phyloP scores from a whole-genome alignment of 2,113 vertebrate genomes.

The Percopsis transmontana region DNA sequence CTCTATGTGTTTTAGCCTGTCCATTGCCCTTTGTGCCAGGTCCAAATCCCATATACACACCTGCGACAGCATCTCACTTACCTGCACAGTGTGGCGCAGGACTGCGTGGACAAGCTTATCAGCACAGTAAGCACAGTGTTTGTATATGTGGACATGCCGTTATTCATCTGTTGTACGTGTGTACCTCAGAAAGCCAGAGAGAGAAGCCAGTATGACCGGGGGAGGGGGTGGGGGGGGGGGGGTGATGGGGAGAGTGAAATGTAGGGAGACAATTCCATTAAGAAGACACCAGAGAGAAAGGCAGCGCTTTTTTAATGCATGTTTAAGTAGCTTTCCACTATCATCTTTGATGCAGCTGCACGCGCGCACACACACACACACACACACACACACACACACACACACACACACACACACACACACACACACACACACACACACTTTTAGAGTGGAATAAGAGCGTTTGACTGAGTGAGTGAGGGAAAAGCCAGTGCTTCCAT shows the following conservation, averaged over 20 bases:
- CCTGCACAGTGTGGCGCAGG: conserved; percentile 94
- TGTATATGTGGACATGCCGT: conserved; percentile 42
- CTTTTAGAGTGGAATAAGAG: conserved; percentile 58
- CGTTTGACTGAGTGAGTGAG: conserved; percentile 73
- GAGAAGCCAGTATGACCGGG: conserved; percentile 55
- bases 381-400: too few species aligned
- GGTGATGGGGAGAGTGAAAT: conserved; percentile 44
- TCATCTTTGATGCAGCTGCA: conserved; percentile 73
- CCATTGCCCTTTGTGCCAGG: conserved; percentile 98
- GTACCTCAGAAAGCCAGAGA: conserved; percentile 50
- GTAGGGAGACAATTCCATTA: conserved; percentile 78
- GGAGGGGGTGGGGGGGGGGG: conserved; percentile 35
- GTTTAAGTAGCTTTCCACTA: conserved; percentile 76
- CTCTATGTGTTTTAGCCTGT: conserved; percentile 77
- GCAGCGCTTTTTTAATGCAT: conserved; percentile 73
- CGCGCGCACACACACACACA: too few species aligned
- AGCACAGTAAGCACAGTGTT: conserved; percentile 83
- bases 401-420: too few species aligned
- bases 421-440: too few species aligned
- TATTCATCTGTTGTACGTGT: conserved; percentile 62
- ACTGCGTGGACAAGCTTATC: conserved; percentile 98
- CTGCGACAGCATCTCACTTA: conserved; percentile 96
- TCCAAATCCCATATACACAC: conserved; percentile 88
- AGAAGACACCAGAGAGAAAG: conserved; percentile 75
- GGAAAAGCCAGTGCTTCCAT: conserved; percentile 76